Conservation (phyloP, 2,113 vertebrate genomes). For the Nesoenas mayeri region DNA sequence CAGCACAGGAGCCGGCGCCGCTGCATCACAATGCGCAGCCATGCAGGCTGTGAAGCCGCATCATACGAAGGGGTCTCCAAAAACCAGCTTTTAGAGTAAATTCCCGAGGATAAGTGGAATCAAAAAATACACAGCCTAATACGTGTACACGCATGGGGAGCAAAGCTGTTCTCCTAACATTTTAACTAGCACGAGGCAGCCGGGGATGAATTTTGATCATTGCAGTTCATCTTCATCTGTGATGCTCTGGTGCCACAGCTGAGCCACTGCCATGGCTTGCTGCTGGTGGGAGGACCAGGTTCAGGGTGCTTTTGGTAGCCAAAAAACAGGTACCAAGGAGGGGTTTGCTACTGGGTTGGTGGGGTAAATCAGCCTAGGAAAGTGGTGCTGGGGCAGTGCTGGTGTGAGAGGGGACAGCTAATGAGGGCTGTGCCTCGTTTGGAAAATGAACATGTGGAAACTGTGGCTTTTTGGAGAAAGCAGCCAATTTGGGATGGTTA, state of each 20-base stretch:
- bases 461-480: background rate
- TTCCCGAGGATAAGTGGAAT: background rate
- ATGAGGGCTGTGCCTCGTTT: accelerated
- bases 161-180: slow-evolving; percentile 25
- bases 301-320: background rate
- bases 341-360: background rate
- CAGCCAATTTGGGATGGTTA: accelerated
- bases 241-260: accelerated
- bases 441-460: background rate
- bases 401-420: accelerated
- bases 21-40: no score
- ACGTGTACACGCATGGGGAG: background rate
- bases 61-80: no score
- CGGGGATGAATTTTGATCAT: background rate
- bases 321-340: background rate
- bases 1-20: no score
- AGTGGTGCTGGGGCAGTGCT: background rate
- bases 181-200: background rate
- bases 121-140: background rate
- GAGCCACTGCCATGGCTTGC: accelerated
- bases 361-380: background rate
- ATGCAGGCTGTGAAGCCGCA: no score
- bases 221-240: accelerated
- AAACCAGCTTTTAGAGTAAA: no score
- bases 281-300: background rate